These are phyloP conservation scores for Lateolabrax maculatus DNA, from an alignment of 2,797 vertebrate genomes.

Conservation along the genomic window DNA sequence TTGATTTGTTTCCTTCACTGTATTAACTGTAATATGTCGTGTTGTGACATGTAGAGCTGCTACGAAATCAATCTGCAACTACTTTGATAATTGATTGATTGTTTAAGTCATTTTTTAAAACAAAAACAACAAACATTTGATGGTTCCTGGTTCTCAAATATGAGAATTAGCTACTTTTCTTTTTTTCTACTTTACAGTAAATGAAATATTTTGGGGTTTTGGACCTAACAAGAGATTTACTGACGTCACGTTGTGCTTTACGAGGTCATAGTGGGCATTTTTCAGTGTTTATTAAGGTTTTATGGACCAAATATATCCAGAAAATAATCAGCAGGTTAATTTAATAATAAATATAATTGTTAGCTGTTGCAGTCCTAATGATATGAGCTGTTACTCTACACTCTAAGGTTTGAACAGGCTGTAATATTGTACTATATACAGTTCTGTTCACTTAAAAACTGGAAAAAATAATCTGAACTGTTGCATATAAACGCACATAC, in stretches of 20 bases:
- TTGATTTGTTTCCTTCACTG: no score
- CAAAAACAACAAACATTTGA: neutral
- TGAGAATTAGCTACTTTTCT: neutral
- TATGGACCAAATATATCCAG: neutral
- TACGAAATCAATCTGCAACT: neutral
- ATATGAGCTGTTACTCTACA: neutral
- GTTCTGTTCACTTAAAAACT: neutral
- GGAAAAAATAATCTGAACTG: neutral
- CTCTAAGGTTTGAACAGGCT: neutral
- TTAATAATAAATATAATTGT: fast-evolving
- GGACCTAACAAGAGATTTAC: neutral
- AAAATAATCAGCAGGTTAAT: neutral
- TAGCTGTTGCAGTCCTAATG: neutral
- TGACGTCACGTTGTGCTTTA: neutral
- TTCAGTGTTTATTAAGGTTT: neutral
- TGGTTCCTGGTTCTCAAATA: neutral
- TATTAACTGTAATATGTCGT: no score
- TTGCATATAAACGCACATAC: neutral
- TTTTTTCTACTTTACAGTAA: neutral
- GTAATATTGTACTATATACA: neutral
- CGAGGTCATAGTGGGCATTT: neutral
- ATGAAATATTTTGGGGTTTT: neutral
- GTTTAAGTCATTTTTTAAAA: no score
- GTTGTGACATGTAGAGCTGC: no score
- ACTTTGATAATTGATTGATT: neutral